Percentiles rank a stretch among this genome's conserved stretches.
Conservation (phyloP, 2,797 vertebrate species). For the Salmo trutta region DNA sequence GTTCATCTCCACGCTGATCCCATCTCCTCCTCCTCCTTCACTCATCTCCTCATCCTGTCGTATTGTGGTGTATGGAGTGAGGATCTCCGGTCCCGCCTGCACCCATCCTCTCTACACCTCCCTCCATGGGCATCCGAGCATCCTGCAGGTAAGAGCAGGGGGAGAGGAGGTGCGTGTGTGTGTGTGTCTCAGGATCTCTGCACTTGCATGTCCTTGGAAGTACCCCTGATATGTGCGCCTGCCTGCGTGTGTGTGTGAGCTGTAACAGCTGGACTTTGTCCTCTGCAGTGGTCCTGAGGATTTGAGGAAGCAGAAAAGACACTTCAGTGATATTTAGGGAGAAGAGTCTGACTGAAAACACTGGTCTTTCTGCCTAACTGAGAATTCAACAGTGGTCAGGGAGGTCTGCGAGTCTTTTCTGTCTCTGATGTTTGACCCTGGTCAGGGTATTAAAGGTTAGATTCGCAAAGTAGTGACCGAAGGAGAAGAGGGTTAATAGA, state of each 20-base stretch:
- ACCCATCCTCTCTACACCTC: slow-evolving; percentile 63
- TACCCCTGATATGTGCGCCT: not conserved
- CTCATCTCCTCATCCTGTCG: not conserved
- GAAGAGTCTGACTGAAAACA: too few species aligned
- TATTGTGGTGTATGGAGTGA: slow-evolving; percentile 67
- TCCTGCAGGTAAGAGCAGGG: slow-evolving; percentile 75
- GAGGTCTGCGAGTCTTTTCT: not conserved
- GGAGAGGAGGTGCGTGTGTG: slow-evolving; percentile 62
- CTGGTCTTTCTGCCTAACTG: too few species aligned
- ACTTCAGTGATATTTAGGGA: too few species aligned
- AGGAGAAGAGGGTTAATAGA: not conserved
- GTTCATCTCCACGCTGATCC: not conserved
- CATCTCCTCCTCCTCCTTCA: slow-evolving; percentile 57
- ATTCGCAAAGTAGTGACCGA: too few species aligned
- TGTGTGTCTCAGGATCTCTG: not conserved
- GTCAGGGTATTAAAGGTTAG: not conserved
- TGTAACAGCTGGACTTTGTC: not conserved
- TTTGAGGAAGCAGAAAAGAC: not conserved
- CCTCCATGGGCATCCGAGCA: slow-evolving; percentile 77
- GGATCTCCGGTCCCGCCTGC: slow-evolving; percentile 50
- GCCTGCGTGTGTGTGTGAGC: not conserved
- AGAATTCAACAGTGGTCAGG: too few species aligned
- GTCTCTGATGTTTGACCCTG: not conserved
- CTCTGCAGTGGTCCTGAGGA: not conserved
- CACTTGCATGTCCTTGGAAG: not conserved